These are phyloP conservation scores for Corythornis leucogaster DNA, from an alignment of 2,797 vertebrate genomes.

Conservation along the genomic window DNA sequence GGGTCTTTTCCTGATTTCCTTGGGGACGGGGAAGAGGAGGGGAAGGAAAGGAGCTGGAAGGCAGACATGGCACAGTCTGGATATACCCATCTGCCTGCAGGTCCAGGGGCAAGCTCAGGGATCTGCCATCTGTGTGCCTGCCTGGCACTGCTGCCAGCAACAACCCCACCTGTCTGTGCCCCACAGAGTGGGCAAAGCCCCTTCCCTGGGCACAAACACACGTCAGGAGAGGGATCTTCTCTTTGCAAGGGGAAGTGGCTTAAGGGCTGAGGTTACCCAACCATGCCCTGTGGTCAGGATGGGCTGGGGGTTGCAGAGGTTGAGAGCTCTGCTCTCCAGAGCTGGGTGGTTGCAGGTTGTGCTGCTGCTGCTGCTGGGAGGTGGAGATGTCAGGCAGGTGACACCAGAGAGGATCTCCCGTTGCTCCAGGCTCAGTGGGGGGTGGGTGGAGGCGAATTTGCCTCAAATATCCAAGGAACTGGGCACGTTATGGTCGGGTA, in stretches of 20 bases:
- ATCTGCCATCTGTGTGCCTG: neutral
- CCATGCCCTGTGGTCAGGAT: neutral
- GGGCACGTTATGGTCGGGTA: fast-evolving
- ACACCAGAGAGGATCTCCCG: neutral
- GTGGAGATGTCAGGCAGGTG: neutral
- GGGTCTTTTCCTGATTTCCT: neutral
- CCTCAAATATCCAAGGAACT: neutral
- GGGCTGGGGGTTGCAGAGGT: neutral
- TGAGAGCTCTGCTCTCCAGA: neutral
- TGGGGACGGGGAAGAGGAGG: neutral
- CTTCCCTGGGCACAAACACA: fast-evolving
- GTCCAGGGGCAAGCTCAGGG: neutral
- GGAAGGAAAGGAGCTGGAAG: neutral
- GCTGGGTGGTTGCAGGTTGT: neutral
- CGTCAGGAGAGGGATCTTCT: neutral
- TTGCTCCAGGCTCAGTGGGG: fast-evolving
- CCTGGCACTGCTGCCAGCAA: neutral
- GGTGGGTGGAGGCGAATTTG: too few species aligned
- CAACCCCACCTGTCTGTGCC: neutral
- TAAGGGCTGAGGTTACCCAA: neutral
- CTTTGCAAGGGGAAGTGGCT: neutral
- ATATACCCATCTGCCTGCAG: neutral
- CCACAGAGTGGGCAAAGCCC: neutral
- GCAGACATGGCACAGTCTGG: neutral
- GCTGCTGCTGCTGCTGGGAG: neutral